These are phyloP conservation scores for Antrozous pallidus DNA, from an alignment of 2,797 vertebrate genomes.

Conservation along the genomic window DNA sequence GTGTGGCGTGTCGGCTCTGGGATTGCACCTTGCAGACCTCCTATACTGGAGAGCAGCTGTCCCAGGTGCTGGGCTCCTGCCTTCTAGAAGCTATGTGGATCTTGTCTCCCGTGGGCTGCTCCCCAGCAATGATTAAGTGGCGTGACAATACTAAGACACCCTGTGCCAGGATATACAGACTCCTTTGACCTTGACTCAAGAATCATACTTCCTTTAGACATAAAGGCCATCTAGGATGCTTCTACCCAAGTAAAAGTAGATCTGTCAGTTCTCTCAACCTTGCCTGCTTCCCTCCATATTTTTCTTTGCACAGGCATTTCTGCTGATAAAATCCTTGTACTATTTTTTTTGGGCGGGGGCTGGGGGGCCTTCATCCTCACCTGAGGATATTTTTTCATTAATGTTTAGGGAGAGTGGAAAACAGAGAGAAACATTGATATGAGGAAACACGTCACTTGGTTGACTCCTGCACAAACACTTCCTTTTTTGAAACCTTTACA, in stretches of 20 bases:
- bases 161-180: background rate
- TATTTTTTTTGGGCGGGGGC: too few relatives aligned
- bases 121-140: background rate
- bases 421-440: too few relatives aligned
- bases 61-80: background rate
- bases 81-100: background rate
- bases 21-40: background rate
- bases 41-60: background rate
- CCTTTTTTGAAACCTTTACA: background rate
- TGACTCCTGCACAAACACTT: too few relatives aligned
- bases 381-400: too few relatives aligned
- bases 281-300: background rate
- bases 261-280: background rate
- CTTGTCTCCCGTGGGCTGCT: background rate
- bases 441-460: too few relatives aligned
- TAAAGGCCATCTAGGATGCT: background rate
- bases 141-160: background rate
- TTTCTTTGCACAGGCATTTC: background rate
- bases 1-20: fast-evolving
- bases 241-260: background rate
- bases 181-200: background rate
- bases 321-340: background rate
- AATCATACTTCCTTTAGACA: background rate
- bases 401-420: too few relatives aligned
- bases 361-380: too few relatives aligned